Evolutionary conservation across 2,113 vertebrate genomes (phyloP).

Genomic region (Clarias gariepinus): DNA sequence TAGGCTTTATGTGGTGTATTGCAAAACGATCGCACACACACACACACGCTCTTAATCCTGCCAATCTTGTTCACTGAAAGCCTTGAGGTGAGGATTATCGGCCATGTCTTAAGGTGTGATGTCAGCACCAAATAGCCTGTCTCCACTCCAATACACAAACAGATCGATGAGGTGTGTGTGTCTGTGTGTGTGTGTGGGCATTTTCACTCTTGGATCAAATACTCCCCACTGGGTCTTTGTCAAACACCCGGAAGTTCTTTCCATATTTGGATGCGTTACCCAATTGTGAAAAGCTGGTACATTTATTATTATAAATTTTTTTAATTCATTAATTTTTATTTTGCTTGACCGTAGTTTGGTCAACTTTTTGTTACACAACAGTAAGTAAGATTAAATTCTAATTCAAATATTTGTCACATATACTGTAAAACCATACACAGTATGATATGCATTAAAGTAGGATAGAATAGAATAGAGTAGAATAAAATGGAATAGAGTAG

Average conservation of each 20-base stretch:
- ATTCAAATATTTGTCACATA: no score
- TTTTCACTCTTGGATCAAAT: background rate
- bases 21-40: background rate
- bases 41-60: conserved; percentile 5
- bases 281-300: background rate
- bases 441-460: no score
- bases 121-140: conserved; percentile 18
- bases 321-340: no score
- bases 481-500: no score
- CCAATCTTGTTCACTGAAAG: background rate
- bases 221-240: background rate
- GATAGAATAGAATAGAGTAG: no score
- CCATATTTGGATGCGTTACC: background rate
- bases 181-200: background rate
- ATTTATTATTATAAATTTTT: no score
- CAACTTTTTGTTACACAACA: no score
- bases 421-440: no score
- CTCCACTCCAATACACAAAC: conserved; percentile 28
- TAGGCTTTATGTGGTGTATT: background rate
- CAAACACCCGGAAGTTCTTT: background rate
- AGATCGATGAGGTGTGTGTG: conserved; percentile 28
- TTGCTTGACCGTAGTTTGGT: no score
- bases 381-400: no score
- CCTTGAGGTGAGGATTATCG: conserved; percentile 14
- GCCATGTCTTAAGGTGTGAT: conserved; percentile 14